Base-by-base conservation (phyloP, 2,113 vertebrate species). In the Siniperca knerii region DNA sequence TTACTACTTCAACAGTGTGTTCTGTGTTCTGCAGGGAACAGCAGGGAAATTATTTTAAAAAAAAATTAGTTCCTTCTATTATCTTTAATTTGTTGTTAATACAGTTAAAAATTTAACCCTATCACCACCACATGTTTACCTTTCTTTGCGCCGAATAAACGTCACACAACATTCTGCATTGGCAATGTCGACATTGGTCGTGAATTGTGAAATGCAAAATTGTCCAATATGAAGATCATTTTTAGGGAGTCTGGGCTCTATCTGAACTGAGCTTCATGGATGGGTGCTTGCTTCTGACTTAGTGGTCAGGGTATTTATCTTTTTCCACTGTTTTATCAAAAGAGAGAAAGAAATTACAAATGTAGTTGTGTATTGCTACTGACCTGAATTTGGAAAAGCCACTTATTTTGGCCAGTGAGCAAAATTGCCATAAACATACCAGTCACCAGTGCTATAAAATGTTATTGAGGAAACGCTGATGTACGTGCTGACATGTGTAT, bases 381-480 rank as follows among this genome's bases (percentile, higher is more conserved):
- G 25, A 35, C 21, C 37, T 72, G 37, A 21, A 33, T 2, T 57
- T 12, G 58, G 37, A 58, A 73, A 66, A 60, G 8, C 23, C 33
- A 29, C 2, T 15, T 29, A 12, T 57, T 71, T 81, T 81, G 23
- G 33, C 55, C 7, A 21, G 7, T 65, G 55, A 74, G 35, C n/a
- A 33, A 48, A 42, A 35, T 44, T 62, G 21, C 37, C 11, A 50
- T 50, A 58, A 68, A 48, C 7, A 33, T 18, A 62, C 18, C 37
- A 69, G 23, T 69, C 54, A 60, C 6, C 60, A 54, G 48, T 46
- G 23, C 40, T 20, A 52, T 82, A 64, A 77, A 75, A 79, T 55
- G 4, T 57, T 52, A 68, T 25, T 79, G 71, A 73, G 67, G 67
- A 80, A 86, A 69, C 46, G 77, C 7, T 58, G 37, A 70, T 58